A percentile compares a stretch with the other conserved stretches of the same genome.
Evolutionary conservation across 1,140 invertebrate species (phyloP).

Genomic region (Brachionus manjavacas): DNA sequence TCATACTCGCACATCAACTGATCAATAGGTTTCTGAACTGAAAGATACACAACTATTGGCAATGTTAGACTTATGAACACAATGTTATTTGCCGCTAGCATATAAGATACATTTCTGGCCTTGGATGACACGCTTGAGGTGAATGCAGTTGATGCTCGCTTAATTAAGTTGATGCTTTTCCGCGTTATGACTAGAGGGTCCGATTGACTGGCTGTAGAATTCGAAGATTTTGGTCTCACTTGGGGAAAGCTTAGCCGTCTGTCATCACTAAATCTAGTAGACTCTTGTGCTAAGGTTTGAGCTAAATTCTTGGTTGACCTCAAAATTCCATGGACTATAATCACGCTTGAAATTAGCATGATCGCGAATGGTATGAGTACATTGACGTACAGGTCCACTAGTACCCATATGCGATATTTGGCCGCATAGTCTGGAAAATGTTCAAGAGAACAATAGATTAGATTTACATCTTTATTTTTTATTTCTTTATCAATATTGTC

Average conservation of each 20-base stretch:
- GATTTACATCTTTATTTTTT: background rate
- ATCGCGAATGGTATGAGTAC: slow-evolving; percentile 36
- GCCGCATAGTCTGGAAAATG: background rate
- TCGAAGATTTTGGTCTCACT: background rate
- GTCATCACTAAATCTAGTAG: background rate
- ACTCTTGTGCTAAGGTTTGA: background rate
- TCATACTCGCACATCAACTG: background rate
- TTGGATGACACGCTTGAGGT: background rate
- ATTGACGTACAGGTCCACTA: slow-evolving; percentile 12
- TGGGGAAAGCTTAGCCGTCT: background rate
- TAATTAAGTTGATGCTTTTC: background rate
- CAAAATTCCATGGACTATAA: slow-evolving; percentile 1
- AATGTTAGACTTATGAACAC: slow-evolving; percentile 42
- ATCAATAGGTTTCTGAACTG: background rate
- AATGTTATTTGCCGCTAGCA: slow-evolving; percentile 29
- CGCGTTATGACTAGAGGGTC: background rate
- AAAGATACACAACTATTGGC: slow-evolving; percentile 31
- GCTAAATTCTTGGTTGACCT: slow-evolving; percentile 15
- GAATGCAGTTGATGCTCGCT: background rate
- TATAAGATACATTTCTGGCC: slow-evolving; percentile 19
- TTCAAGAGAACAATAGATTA: slow-evolving; percentile 35
- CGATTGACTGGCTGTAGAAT: background rate
- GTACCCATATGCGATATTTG: background rate
- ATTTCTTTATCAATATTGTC: background rate
- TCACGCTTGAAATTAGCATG: slow-evolving; percentile 17